These are phyloP conservation scores for Miopithecus talapoin DNA, from an alignment of 2,797 vertebrate genomes.

Conservation along the genomic window DNA sequence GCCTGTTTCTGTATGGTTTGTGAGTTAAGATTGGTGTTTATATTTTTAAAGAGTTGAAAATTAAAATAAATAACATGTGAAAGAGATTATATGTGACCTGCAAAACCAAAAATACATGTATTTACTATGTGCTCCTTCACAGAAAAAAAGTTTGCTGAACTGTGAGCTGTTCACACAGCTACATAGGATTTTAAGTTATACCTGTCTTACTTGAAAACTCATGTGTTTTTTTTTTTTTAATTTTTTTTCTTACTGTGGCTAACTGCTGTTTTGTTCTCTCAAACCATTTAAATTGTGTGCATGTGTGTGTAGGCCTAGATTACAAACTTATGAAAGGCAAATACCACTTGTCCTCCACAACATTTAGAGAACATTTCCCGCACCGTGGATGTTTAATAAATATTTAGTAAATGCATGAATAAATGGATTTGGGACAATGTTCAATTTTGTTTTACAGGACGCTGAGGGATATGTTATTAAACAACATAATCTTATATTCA, in stretches of 20 bases:
- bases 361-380: background rate
- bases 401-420: conserved; percentile 41
- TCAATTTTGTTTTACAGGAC: background rate
- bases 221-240: background rate
- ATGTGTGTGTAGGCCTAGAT: conserved; percentile 25
- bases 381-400: conserved; percentile 34
- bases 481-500: background rate
- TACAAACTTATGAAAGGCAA: conserved; percentile 45
- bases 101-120: background rate
- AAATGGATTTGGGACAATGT: background rate
- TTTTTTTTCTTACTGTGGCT: background rate
- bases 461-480: conserved; percentile 18
- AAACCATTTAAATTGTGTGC: background rate
- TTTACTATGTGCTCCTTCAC: background rate
- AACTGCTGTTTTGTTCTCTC: background rate
- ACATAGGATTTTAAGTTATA: conserved; percentile 7
- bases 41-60: background rate
- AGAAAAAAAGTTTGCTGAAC: background rate
- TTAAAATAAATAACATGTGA: background rate
- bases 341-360: background rate
- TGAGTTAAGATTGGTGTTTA: background rate
- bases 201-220: background rate
- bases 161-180: background rate
- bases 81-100: background rate
- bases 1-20: background rate